Conservation (phyloP, 2,888 invertebrate species). For the Alcis repandata region DNA sequence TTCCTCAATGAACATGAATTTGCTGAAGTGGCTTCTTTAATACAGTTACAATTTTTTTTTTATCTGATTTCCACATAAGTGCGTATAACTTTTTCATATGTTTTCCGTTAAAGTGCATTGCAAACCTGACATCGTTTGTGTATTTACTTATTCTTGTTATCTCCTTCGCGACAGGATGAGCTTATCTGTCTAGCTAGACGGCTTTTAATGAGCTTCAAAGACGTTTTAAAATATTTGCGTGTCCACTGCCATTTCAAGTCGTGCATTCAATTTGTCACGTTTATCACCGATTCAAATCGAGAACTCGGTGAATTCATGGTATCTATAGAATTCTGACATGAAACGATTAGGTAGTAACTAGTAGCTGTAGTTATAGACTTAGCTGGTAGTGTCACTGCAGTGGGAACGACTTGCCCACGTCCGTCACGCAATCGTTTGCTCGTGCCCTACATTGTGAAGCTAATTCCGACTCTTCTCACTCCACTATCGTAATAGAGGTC, state of each 20-base stretch:
- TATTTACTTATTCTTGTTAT: constrained; percentile 54
- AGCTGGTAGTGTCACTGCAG: constrained; percentile 44
- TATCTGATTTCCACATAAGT: neutral
- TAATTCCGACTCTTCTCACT: constrained; percentile 51
- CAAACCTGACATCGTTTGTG: constrained; percentile 36
- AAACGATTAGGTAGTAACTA: constrained; percentile 48
- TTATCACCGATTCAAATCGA: constrained; percentile 43
- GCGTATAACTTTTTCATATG: neutral
- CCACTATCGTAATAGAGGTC: constrained; percentile 65
- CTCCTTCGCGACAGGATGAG: constrained; percentile 53
- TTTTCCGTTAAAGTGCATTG: neutral
- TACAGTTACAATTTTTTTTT: neutral
- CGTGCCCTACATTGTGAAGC: constrained; percentile 58
- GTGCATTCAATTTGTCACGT: constrained; percentile 42
- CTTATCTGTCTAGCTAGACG: constrained; percentile 47
- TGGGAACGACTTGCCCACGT: constrained; percentile 58
- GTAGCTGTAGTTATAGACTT: constrained; percentile 3
- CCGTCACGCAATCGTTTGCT: constrained; percentile 64
- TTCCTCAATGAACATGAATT: constrained; percentile 60
- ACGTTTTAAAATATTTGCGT: constrained; percentile 32
- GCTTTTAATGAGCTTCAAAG: constrained; percentile 41
- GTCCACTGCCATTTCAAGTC: constrained; percentile 28
- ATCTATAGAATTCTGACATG: too few species aligned
- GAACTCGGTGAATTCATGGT: constrained; percentile 46
- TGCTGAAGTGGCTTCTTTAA: neutral